Evolutionary conservation across 2,113 vertebrate species (phyloP), one percentile per base, ranked within the genome.

Genomic region (Acrocephalus arundinaceus): DNA sequence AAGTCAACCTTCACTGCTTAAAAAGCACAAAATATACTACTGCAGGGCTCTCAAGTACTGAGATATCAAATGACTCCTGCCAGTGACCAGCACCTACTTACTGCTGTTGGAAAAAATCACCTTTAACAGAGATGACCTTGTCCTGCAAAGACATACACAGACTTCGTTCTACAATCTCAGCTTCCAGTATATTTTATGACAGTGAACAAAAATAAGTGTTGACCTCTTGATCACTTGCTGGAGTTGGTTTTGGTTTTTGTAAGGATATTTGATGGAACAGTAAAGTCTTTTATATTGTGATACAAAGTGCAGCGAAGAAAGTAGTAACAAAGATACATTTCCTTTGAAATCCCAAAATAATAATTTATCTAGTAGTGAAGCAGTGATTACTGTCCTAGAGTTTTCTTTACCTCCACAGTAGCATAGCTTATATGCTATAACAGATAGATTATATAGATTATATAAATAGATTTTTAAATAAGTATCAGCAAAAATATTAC

Each of bases 41-140:
- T 74, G 75, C 55, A 93, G 35, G 48, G 57, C 22, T 88, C 68
- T 88, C 59, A 95, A 30, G 13, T 0, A 7, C 63, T 73, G 71
- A 87, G 70, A 76, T 49, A 91, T 66, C 52, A 93, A 91, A 51
- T 0, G 1, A 52, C 43, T 86, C 63, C 67, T 90, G 87, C 67
- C 59, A 95, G 39, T 35, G 75, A 73, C 21, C 74, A 94, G 87
- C 76, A 93, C 65, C 91, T 90, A 89, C 67, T 74, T 84, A 92
- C 79, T 84, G 75, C 72, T 86, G 76, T 5, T 71, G 68, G 76
- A 93, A 93, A 97, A 95, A 94, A 84, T 25, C 63, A 76, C 61
- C 65, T 84, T 71, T 94, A 90, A 89, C 16, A 89, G 11, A 88
- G 59, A 67, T 75, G 61, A 96, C 76, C 33, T 90, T 87, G 72